phyloP scores from a whole-genome alignment of 2,113 vertebrate species.

The Alethe castanea region DNA sequence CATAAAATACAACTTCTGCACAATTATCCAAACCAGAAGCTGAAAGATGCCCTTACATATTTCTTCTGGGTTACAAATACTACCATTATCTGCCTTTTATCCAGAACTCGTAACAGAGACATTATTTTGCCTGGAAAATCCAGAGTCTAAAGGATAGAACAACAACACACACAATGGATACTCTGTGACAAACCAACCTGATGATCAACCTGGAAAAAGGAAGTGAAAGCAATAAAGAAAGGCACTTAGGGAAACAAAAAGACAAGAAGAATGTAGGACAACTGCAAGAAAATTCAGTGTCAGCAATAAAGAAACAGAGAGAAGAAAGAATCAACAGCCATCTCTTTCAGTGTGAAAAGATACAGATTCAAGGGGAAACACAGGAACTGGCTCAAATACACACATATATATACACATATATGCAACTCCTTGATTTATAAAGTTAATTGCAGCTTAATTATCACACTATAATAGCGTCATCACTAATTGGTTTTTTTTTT shows the following conservation, averaged over 20 bases:
- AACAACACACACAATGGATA: neutral
- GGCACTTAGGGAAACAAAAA: neutral
- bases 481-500: neutral
- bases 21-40: neutral
- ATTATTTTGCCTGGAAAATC: neutral
- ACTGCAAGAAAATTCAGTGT: neutral
- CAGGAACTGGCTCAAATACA: neutral
- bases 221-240: neutral
- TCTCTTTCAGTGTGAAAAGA: neutral
- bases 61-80: neutral
- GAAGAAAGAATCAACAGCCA: neutral
- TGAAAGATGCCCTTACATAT: neutral
- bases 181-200: neutral
- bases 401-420: neutral
- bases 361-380: neutral
- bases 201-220: neutral
- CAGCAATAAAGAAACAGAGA: neutral
- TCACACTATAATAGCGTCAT: neutral
- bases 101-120: neutral
- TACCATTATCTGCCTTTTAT: neutral
- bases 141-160: neutral
- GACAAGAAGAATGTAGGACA: neutral
- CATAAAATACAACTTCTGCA: neutral
- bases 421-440: neutral
- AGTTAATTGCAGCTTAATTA: constrained; percentile 17